Conservation (phyloP, 2,113 vertebrate genomes). For the Pavo muticus region DNA sequence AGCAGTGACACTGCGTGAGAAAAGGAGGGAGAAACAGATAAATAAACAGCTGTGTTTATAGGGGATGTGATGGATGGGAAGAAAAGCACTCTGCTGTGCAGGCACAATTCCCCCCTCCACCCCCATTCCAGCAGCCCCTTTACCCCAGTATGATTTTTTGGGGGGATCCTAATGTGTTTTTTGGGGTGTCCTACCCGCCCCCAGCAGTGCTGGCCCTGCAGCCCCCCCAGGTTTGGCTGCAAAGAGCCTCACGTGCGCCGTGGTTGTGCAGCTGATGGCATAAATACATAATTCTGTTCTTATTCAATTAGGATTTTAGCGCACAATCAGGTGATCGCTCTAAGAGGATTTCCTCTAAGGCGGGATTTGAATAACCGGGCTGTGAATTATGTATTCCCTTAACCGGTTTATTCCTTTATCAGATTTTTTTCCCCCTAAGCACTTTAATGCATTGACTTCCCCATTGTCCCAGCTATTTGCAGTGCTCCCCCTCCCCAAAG, state of each 20-base stretch:
- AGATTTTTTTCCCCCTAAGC: constrained; percentile 38
- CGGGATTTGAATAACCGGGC: constrained; percentile 60
- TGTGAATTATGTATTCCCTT: constrained; percentile 60
- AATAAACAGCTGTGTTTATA: constrained; percentile 18
- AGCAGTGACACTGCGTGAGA: rapidly evolving
- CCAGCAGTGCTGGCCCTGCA: background rate
- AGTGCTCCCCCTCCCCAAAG: background rate
- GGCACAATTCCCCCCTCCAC: too few species aligned
- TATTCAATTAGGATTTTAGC: constrained; percentile 72
- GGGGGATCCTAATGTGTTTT: too few species aligned
- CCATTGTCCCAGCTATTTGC: constrained; percentile 49
- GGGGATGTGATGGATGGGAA: background rate
- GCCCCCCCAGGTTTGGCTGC: too few species aligned
- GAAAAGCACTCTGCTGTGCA: background rate
- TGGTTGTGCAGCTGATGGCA: background rate
- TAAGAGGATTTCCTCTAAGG: constrained; percentile 74
- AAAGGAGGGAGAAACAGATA: background rate
- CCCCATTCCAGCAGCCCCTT: background rate
- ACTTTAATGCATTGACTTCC: constrained; percentile 70
- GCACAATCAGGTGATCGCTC: constrained; percentile 60
- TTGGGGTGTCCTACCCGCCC: too few species aligned
- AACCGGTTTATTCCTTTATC: constrained; percentile 75
- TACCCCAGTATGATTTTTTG: too few species aligned
- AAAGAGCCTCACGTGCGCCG: background rate
- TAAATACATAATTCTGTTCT: constrained; percentile 54